A percentile compares a stretch with the other conserved stretches of the same genome.
Evolutionary conservation across 2,888 invertebrate species (phyloP).

Genomic region (Drosophila differens): DNA sequence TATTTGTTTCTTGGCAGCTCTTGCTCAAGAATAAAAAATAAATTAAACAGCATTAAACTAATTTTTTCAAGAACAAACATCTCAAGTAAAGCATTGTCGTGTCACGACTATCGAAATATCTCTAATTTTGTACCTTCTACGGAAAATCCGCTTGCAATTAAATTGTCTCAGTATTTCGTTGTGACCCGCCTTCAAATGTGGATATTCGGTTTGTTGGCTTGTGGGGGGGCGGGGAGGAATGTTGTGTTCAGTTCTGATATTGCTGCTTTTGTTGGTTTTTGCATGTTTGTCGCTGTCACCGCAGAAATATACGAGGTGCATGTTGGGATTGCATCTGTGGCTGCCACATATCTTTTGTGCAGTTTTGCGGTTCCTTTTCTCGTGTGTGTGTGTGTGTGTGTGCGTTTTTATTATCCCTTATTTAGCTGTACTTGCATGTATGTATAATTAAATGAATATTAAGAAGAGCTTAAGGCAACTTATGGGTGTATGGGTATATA

Average conservation of each 20-base stretch:
- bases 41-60: neutral
- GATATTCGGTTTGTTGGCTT: neutral
- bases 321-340: constrained; percentile 24
- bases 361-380: constrained; percentile 39
- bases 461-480: neutral
- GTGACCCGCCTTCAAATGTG: constrained; percentile 16
- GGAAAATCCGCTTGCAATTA: constrained; percentile 46
- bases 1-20: neutral
- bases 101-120: neutral
- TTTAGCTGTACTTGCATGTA: constrained; percentile 21
- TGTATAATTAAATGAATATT: constrained; percentile 10
- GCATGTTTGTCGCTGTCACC: constrained; percentile 55
- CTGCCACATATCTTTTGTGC: constrained; percentile 48
- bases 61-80: neutral
- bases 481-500: neutral
- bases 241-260: neutral
- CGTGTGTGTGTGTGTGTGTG: neutral
- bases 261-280: constrained; percentile 20
- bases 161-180: constrained; percentile 59
- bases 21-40: too few relatives aligned
- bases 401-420: constrained; percentile 10
- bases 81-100: neutral
- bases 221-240: neutral
- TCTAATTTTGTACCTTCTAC: neutral
- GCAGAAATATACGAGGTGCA: constrained; percentile 46